Conservation (phyloP, 2,888 invertebrate species). For the Ormyrus pomaceus region DNA sequence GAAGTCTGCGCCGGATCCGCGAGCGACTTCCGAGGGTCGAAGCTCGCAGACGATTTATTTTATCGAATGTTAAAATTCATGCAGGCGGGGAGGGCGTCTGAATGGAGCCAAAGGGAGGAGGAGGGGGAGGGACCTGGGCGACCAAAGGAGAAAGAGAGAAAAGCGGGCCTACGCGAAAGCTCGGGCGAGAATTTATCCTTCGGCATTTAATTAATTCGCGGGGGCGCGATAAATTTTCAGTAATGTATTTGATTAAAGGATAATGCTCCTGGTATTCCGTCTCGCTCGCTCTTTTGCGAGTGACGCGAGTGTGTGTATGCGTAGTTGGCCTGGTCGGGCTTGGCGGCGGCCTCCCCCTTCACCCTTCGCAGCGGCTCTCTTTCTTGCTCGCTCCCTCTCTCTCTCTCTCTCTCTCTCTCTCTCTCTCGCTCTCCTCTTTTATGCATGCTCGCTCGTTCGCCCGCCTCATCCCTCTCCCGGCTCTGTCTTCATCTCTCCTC, state of each 20-base stretch:
- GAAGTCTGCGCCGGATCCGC: conserved; percentile 45
- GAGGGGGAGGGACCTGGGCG: conserved; percentile 32
- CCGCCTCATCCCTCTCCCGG: conserved; percentile 36
- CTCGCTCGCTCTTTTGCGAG: conserved; percentile 55
- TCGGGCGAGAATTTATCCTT: conserved; percentile 73
- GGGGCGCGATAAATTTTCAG: conserved; percentile 74
- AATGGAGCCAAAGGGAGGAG: conserved; percentile 12
- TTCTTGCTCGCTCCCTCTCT: conserved; percentile 59
- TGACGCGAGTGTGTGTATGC: conserved; percentile 4
- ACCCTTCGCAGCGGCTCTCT: conserved; percentile 47
- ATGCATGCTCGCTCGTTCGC: conserved; percentile 45
- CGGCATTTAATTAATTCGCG: conserved; percentile 75
- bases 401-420: conserved; percentile 46
- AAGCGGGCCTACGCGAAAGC: conserved; percentile 45
- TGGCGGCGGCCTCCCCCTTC: background rate
- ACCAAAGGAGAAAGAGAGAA: conserved; percentile 52
- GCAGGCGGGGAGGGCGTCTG: conserved; percentile 60
- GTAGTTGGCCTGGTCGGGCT: background rate
- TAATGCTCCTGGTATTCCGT: conserved; percentile 72
- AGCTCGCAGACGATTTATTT: conserved; percentile 67
- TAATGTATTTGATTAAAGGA: conserved; percentile 76
- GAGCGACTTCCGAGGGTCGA: conserved; percentile 64
- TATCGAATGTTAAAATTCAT: conserved; percentile 74
- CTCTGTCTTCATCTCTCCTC: conserved; percentile 41
- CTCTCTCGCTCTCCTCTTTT: conserved; percentile 26